Evolutionary conservation across 2,888 invertebrate species (phyloP).

Genomic region (Lithophane ornitopus): DNA sequence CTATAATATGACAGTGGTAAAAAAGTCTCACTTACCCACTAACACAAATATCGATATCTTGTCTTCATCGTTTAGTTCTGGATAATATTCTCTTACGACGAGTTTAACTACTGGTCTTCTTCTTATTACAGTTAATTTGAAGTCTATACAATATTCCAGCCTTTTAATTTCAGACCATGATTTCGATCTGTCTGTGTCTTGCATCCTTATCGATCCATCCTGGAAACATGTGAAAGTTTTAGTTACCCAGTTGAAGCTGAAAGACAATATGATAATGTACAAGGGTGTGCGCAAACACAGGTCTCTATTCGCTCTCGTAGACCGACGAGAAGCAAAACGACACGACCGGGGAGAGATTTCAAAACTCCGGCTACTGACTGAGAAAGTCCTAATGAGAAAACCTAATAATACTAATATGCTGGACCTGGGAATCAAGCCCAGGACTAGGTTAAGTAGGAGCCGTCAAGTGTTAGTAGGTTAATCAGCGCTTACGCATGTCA

Average conservation of each 20-base stretch:
- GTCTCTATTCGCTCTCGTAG: no score
- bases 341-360: neutral
- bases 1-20: neutral
- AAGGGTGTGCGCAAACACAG: neutral
- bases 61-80: neutral
- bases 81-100: slow-evolving; percentile 6
- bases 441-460: neutral
- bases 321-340: no score
- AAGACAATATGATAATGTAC: neutral
- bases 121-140: neutral
- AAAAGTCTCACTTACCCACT: slow-evolving; percentile 31
- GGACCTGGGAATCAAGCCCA: neutral
- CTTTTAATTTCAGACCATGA: slow-evolving; percentile 18
- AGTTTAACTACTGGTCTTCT: neutral
- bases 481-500: neutral
- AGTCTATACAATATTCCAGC: slow-evolving; percentile 36
- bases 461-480: neutral
- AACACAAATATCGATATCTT: slow-evolving; percentile 34
- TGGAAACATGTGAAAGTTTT: slow-evolving; percentile 7
- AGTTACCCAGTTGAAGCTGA: neutral
- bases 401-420: no score
- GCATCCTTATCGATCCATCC: slow-evolving; percentile 40
- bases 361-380: no score
- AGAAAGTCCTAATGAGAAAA: neutral
- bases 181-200: slow-evolving; percentile 24